A percentile compares a stretch with the other conserved stretches of the same genome.
These are phyloP conservation scores for Rhinichthys klamathensis DNA, from an alignment of 2,113 vertebrate genomes.

Conservation along the genomic window DNA sequence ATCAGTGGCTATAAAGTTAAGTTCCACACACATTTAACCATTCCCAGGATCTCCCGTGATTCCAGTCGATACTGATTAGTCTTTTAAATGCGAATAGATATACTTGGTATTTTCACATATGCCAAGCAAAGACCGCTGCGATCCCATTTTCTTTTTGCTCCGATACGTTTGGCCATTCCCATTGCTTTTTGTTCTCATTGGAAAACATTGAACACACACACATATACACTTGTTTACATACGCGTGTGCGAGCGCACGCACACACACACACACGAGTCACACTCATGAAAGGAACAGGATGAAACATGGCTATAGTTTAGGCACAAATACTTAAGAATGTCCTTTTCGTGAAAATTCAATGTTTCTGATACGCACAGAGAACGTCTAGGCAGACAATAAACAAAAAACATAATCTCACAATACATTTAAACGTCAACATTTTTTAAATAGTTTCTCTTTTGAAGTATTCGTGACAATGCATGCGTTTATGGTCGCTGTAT, in stretches of 20 bases:
- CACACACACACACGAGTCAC: slow-evolving; percentile 52
- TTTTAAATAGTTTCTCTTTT: slow-evolving; percentile 75
- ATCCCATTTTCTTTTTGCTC: not conserved
- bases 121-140: not conserved
- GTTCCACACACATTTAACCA: slow-evolving; percentile 67
- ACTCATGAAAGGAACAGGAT: slow-evolving; percentile 58
- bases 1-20: slow-evolving; percentile 71
- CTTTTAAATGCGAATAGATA: slow-evolving; percentile 1
- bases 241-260: slow-evolving; percentile 60
- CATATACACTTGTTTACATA: slow-evolving; percentile 66
- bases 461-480: slow-evolving; percentile 84
- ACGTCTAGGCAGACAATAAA: slow-evolving; percentile 85
- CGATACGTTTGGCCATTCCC: slow-evolving; percentile 73
- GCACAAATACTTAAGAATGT: slow-evolving; percentile 86
- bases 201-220: slow-evolving; percentile 72
- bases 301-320: slow-evolving; percentile 86
- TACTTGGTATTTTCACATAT: not conserved
- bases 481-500: slow-evolving; percentile 78
- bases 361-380: slow-evolving; percentile 79
- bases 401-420: slow-evolving; percentile 79
- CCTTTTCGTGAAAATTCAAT: slow-evolving; percentile 77
- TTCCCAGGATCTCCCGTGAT: slow-evolving; percentile 58
- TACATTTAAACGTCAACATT: slow-evolving; percentile 82
- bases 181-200: slow-evolving; percentile 62
- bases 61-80: slow-evolving; percentile 56